Conservation (phyloP, 2,888 invertebrate genomes). For the Chrysolina americana region DNA sequence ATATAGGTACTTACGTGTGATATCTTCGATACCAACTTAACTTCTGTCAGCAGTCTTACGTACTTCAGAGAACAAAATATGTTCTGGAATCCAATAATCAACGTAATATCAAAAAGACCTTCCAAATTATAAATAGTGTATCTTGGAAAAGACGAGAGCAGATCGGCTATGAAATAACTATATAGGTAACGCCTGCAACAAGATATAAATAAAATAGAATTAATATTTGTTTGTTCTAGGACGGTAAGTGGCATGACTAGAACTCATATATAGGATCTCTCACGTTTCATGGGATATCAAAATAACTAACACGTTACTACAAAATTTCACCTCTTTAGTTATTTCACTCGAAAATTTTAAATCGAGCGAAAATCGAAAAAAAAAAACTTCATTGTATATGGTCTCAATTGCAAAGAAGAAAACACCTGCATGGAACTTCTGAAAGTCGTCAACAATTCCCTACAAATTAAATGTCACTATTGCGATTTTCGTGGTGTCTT, state of each 20-base stretch:
- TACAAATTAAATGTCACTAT: neutral
- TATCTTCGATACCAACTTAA: slow-evolving; percentile 25
- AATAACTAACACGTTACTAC: too few relatives aligned
- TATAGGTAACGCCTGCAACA: slow-evolving; percentile 28
- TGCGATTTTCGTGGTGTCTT: neutral
- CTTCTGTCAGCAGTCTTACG: slow-evolving; percentile 20
- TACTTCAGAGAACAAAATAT: slow-evolving; percentile 20
- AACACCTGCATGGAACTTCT: neutral
- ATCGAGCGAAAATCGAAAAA: too few relatives aligned
- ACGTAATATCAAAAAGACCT: neutral
- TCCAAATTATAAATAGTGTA: slow-evolving; percentile 18
- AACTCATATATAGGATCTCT: too few relatives aligned
- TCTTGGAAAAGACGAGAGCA: slow-evolving; percentile 33
- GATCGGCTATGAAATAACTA: slow-evolving; percentile 30
- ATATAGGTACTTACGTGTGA: slow-evolving; percentile 14
- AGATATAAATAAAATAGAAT: neutral
- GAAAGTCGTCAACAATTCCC: neutral
- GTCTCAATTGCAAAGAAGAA: neutral
- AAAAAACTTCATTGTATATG: neutral
- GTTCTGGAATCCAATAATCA: slow-evolving; percentile 7
- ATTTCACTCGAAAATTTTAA: too few relatives aligned
- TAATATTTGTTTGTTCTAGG: too few relatives aligned
- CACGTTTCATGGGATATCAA: too few relatives aligned
- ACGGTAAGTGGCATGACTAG: too few relatives aligned
- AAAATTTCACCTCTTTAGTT: too few relatives aligned